phyloP scores from a whole-genome alignment of 2,797 vertebrate species.

The Atherinosoma microstoma region DNA sequence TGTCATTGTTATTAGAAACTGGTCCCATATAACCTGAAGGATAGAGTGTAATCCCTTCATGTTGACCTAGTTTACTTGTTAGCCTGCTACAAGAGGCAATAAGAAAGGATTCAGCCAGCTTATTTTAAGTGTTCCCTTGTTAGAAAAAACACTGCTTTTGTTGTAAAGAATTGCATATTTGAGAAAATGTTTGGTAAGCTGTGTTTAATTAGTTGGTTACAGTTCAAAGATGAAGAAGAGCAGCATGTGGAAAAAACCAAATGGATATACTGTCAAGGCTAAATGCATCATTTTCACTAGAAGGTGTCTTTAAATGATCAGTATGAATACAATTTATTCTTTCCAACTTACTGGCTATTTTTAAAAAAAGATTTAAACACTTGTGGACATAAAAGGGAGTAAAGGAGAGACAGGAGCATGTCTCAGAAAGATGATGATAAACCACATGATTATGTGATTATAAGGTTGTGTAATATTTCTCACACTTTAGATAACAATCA shows the following conservation, averaged over 20 bases:
- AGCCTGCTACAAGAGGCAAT: neutral
- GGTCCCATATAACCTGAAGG: neutral
- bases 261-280: too few relatives aligned
- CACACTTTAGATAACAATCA: neutral
- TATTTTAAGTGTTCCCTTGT: neutral
- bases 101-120: neutral
- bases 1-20: neutral
- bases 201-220: too few relatives aligned
- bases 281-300: too few relatives aligned
- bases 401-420: neutral
- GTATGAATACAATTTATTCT: too few relatives aligned
- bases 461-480: neutral
- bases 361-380: too few relatives aligned
- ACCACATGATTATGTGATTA: neutral
- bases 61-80: neutral
- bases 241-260: too few relatives aligned
- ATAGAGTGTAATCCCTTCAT: neutral
- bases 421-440: neutral
- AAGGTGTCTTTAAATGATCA: too few relatives aligned
- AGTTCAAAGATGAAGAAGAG: too few relatives aligned
- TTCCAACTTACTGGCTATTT: too few relatives aligned
- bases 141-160: too few relatives aligned
- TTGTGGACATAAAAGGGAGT: neutral
- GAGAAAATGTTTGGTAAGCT: too few relatives aligned
- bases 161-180: too few relatives aligned